Conservation (phyloP, 2,888 invertebrate genomes). For the Scaptomyza cyrtandrae region DNA sequence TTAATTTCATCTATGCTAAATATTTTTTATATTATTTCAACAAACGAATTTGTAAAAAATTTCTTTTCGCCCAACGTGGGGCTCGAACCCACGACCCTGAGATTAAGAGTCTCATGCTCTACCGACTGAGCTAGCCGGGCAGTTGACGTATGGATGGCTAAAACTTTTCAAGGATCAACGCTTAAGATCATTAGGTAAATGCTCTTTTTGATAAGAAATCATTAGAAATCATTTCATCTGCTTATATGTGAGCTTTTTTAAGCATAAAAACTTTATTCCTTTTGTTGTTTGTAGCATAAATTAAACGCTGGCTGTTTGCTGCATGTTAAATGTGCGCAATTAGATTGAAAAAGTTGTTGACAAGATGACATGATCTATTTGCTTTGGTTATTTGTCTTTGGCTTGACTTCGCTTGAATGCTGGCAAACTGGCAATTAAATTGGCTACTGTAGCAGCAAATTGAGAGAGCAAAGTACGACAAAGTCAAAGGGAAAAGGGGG, state of each 20-base stretch:
- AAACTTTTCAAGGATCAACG: background rate
- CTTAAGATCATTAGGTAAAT: background rate
- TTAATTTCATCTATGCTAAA: background rate
- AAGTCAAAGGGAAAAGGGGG: slow-evolving; percentile 30
- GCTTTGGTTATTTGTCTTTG: slow-evolving; percentile 74
- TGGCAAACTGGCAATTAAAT: slow-evolving; percentile 75
- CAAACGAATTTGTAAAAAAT: too few relatives aligned
- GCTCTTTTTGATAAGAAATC: too few relatives aligned
- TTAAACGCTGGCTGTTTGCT: slow-evolving; percentile 36
- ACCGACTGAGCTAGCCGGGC: slow-evolving; percentile 80
- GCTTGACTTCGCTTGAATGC: slow-evolving; percentile 44
- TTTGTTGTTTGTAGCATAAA: slow-evolving; percentile 20
- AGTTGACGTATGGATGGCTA: fast-evolving
- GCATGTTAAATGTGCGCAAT: slow-evolving; percentile 66
- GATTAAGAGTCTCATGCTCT: slow-evolving; percentile 79
- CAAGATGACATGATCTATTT: slow-evolving; percentile 78
- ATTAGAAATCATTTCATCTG: too few relatives aligned
- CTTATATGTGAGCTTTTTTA: background rate
- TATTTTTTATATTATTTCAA: too few relatives aligned
- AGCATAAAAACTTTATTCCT: background rate
- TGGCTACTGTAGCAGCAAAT: slow-evolving; percentile 47
- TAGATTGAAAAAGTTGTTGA: slow-evolving; percentile 75
- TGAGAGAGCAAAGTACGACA: slow-evolving; percentile 49
- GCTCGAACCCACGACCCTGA: slow-evolving; percentile 80
- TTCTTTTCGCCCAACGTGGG: slow-evolving; percentile 73